Base-by-base conservation (phyloP, 1,140 invertebrate species). In the Cyclargus thomasi region DNA sequence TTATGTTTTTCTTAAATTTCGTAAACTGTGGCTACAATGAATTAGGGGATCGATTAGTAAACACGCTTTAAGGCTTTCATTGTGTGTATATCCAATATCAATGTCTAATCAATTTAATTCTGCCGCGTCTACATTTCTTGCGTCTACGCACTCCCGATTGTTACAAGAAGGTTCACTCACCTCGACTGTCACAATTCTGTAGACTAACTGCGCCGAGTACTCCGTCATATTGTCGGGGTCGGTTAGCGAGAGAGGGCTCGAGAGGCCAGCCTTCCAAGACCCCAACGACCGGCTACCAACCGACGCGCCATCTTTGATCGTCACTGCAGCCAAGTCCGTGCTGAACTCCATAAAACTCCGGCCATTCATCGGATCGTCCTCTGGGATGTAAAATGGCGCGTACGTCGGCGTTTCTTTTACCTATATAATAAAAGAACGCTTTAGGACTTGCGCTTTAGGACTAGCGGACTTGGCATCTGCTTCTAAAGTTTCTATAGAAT, bases 171-270 rank as follows among this genome's bases (percentile, higher is more conserved):
- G 77, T 81, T 84, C 79, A 74, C 79, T 75, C 75, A 82, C 79
- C 81, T 95, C 91, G 7, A 96, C 93, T 0, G 95, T 96, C 6
- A 95, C 95, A 55, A 97, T 93, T 63, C 95, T 92, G 83, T 96
- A 97, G 7, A 95, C 95, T 57, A 95, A 94, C 74, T 95, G 93
- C 1, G 96, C 95, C 0, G 95, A 95, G 63, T 95, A 94, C 81
- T 96, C 96, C 63, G 91, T 92, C 83, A 97, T 94, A 18, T 92
- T 92, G 59, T 92, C 88, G 8, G 92, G 91, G 74, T 94, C 93
- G 17, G 91, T 90, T n/a, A 96, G 88, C 8, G 88, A 82, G 10
- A 95, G 78, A 0, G 92, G 92, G 65, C 93, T 93, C 53, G 92
- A 90, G 16, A 95, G 92, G 63, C 94, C 94, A 4, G 93, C 93